Percentiles rank a stretch among this genome's conserved stretches.
These are phyloP conservation scores for Reinhardtius hippoglossoides DNA, from an alignment of 2,113 vertebrate genomes.

Conservation along the genomic window DNA sequence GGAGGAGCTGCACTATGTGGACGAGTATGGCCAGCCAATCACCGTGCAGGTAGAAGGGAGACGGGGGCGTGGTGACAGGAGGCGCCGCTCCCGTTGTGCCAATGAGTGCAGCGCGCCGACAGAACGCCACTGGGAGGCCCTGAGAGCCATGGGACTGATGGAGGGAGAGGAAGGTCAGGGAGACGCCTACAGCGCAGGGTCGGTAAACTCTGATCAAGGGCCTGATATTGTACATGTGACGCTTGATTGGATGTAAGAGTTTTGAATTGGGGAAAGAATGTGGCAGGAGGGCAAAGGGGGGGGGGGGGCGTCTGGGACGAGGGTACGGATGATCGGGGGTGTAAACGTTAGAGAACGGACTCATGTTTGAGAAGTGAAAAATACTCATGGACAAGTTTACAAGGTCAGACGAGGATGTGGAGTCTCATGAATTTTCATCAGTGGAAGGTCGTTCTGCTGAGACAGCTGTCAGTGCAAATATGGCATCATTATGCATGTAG, in stretches of 20 bases:
- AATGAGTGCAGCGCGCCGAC: slow-evolving; percentile 51
- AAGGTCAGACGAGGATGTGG: not conserved
- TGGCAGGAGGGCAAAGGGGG: too few species aligned
- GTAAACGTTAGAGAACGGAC: not conserved
- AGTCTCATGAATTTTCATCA: slow-evolving; percentile 16
- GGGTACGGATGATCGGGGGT: not conserved
- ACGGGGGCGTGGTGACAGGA: slow-evolving; percentile 56
- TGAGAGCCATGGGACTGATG: slow-evolving; percentile 74
- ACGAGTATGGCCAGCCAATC: slow-evolving; percentile 75
- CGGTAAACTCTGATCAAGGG: too few species aligned
- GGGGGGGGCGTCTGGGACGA: not conserved
- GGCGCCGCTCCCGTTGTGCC: slow-evolving; percentile 35
- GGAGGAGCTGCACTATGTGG: slow-evolving; percentile 71
- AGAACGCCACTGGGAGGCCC: slow-evolving; percentile 72
- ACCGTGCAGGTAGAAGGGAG: slow-evolving; percentile 62
- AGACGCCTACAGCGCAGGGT: slow-evolving; percentile 39
- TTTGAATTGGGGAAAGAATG: too few species aligned
- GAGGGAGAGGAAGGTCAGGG: slow-evolving; percentile 55
- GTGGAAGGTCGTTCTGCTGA: slow-evolving; percentile 26
- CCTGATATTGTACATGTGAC: too few species aligned
- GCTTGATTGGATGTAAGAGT: too few species aligned
- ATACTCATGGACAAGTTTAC: not conserved
- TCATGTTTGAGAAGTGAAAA: too few species aligned
- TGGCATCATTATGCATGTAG: not conserved
- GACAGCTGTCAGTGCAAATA: slow-evolving; percentile 22